Conservation (phyloP, 1,140 invertebrate genomes). For the Solenopsis fugax region DNA sequence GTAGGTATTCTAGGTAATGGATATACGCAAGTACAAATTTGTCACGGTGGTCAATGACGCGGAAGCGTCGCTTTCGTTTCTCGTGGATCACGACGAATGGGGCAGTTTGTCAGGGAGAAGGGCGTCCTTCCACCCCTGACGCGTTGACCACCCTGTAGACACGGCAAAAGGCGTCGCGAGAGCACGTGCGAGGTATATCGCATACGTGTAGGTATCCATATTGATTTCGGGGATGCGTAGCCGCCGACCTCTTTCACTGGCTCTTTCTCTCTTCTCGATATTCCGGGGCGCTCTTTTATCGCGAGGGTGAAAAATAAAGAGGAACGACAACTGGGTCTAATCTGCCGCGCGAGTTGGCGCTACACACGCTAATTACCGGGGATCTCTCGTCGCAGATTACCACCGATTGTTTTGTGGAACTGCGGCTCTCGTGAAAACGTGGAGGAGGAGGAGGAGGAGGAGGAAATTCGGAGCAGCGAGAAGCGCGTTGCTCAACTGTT, state of each 20-base stretch:
- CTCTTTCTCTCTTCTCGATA: neutral
- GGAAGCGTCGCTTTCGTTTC: slow-evolving; percentile 51
- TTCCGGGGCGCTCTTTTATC: slow-evolving; percentile 68
- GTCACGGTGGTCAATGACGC: slow-evolving; percentile 36
- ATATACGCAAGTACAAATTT: slow-evolving; percentile 56
- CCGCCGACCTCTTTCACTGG: slow-evolving; percentile 45
- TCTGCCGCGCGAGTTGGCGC: slow-evolving; percentile 26
- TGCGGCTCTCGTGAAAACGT: neutral
- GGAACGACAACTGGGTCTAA: slow-evolving; percentile 48
- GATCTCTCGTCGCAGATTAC: slow-evolving; percentile 40
- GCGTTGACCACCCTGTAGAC: slow-evolving; percentile 47
- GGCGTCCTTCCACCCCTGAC: slow-evolving; percentile 29
- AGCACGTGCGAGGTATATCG: slow-evolving; percentile 47
- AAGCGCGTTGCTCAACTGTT: neutral
- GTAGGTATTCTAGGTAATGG: slow-evolving; percentile 43
- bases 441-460: neutral
- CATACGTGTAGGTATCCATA: slow-evolving; percentile 62
- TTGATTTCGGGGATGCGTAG: slow-evolving; percentile 68
- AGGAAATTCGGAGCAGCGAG: neutral
- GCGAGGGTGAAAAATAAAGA: slow-evolving; percentile 51
- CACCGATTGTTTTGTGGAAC: slow-evolving; percentile 19
- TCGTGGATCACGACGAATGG: slow-evolving; percentile 56
- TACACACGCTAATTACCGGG: neutral
- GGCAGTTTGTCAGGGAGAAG: slow-evolving; percentile 58
- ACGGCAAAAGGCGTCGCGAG: slow-evolving; percentile 14